These are phyloP conservation scores for Pocillopora verrucosa DNA, from an alignment of 64 coral and sea anemone species.

Conservation along the genomic window DNA sequence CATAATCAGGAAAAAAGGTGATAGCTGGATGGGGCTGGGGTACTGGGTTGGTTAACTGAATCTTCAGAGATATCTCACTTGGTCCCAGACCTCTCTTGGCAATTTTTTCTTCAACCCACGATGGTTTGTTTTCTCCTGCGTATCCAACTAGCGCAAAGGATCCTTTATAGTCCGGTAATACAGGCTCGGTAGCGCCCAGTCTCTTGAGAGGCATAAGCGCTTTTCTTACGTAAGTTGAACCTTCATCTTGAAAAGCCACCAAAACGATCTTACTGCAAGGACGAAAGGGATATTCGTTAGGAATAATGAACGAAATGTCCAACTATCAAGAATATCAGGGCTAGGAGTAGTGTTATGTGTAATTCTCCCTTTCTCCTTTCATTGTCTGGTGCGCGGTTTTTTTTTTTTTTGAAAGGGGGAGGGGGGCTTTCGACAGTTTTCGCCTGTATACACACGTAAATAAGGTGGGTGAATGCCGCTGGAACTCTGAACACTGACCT, in stretches of 20 bases:
- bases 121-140: conserved; percentile 27
- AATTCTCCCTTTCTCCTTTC: background rate
- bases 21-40: too few species aligned
- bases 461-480: too few species aligned
- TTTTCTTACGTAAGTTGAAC: background rate
- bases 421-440: too few species aligned
- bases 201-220: conserved; percentile 17
- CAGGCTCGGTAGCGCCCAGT: conserved; percentile 17
- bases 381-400: background rate
- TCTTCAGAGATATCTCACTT: conserved; percentile 15
- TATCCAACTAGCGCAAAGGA: conserved; percentile 27
- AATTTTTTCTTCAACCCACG: conserved; percentile 22
- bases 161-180: background rate
- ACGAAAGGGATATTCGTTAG: conserved; percentile 15
- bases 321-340: background rate
- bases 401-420: too few species aligned
- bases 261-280: conserved; percentile 48
- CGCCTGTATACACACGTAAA: too few species aligned
- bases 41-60: background rate
- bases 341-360: background rate
- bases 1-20: too few species aligned
- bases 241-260: conserved; percentile 44
- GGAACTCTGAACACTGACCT: too few species aligned
- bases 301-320: background rate
- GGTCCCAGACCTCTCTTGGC: conserved; percentile 20